Evolutionary conservation across 2,797 vertebrate species (phyloP), one percentile per base, ranked within the genome.

Genomic region (Cuniculus paca): DNA sequence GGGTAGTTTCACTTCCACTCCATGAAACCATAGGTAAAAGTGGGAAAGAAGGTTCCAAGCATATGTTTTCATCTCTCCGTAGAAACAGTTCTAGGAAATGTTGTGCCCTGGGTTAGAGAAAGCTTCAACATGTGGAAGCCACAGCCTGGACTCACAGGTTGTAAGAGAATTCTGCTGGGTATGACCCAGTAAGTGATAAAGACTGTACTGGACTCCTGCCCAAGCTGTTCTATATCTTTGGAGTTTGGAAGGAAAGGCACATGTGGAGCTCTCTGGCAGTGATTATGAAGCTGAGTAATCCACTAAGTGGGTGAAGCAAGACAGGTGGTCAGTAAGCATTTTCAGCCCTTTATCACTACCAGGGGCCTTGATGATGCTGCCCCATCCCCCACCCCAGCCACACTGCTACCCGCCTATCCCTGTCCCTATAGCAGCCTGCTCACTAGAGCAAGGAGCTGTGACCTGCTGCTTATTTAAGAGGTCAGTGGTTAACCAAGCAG

Each of bases 351-450:
- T 26, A 52, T 31, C 34, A 16, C 60, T 22, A n/a, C 5, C 5
- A 16, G 1, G 9, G 31, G 19, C 34, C 36, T 45, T 16, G 42
- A 19, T 0, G 1, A 20, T 12, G 9, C 19, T 12, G 13, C 16
- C 34, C 24, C 74, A 24, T n/a, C 5, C 11, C 17, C 39, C 39
- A 72, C 14, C 4, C 28, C 24, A 6, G 11, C 17, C 56, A 20
- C 19, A 54, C 0, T 7, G 16, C 52, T 20, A 0, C 45, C 60
- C 50, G 11, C 20, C 68, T 2, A 0, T 0, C 6, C 14, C 16
- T 10, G 65, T 14, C 36, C 11, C 45, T 7, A 36, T 26, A 36
- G 26, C 42, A 45, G 11, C 70, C 70, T 74, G 70, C 45, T 26
- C 70, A 16, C 70, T n/a, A 31, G 31, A 74, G 19, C 1, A 1